Evolutionary conservation across 2,113 vertebrate species (phyloP).

Genomic region (Collichthys lucidus): DNA sequence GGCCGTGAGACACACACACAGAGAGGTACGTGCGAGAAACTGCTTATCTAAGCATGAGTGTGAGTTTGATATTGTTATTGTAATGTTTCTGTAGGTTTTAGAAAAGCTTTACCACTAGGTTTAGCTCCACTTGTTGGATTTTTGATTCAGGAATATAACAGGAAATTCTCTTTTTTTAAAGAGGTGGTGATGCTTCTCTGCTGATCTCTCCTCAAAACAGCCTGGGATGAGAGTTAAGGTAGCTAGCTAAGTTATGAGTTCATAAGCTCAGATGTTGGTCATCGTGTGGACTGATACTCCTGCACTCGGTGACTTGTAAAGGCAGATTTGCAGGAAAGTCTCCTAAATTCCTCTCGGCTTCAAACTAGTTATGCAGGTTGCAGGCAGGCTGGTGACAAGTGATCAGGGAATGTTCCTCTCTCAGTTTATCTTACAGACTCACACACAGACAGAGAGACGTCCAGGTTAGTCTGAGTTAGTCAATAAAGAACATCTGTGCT

Average conservation of each 20-base stretch:
- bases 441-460: neutral
- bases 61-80: slow-evolving; percentile 58
- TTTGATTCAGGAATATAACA: neutral
- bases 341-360: slow-evolving; percentile 51
- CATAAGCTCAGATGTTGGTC: neutral
- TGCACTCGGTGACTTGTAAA: neutral
- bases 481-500: neutral
- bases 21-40: slow-evolving; percentile 70
- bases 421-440: slow-evolving; percentile 44
- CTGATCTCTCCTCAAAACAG: slow-evolving; percentile 4
- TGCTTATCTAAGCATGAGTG: slow-evolving; percentile 67
- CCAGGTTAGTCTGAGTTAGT: neutral
- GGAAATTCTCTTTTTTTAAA: neutral
- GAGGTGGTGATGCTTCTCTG: slow-evolving; percentile 25
- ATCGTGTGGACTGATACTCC: neutral
- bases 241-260: slow-evolving; percentile 45
- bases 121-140: neutral
- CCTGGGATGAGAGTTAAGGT: slow-evolving; percentile 26
- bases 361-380: slow-evolving; percentile 81
- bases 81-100: neutral
- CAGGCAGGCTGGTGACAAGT: slow-evolving; percentile 64
- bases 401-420: slow-evolving; percentile 71
- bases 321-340: slow-evolving; percentile 43
- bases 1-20: no score
- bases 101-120: neutral